phyloP scores from a whole-genome alignment of 2,797 vertebrate genomes.

The Tachyglossus aculeatus region DNA sequence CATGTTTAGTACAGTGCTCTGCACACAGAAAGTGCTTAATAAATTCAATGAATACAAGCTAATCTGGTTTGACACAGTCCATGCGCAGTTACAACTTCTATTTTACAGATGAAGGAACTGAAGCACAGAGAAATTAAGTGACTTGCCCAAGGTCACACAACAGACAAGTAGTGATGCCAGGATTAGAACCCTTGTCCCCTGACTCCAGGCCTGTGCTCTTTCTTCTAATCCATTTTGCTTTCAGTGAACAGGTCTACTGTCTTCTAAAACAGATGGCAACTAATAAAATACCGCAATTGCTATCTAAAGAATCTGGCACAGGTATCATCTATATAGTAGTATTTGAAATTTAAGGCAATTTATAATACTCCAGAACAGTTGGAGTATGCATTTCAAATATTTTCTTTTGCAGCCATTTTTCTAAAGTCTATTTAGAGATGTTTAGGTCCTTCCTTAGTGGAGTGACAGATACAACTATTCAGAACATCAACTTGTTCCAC shows the following conservation, averaged over 20 bases:
- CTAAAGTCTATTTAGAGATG: conserved; percentile 12
- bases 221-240: too few species aligned
- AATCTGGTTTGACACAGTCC: too few species aligned
- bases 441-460: conserved; percentile 51
- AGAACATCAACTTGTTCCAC: conserved; percentile 3
- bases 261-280: background rate
- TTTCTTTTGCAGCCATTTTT: conserved; percentile 28
- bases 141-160: background rate
- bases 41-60: too few species aligned
- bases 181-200: background rate
- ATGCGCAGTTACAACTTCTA: background rate
- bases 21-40: background rate
- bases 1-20: too few species aligned
- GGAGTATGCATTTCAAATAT: background rate
- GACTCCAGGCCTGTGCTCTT: background rate
- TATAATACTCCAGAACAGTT: background rate
- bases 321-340: background rate
- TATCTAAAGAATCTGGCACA: background rate
- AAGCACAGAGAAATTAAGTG: background rate
- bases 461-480: conserved; percentile 46
- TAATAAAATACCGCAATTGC: background rate
- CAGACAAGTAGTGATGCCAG: background rate
- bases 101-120: background rate
- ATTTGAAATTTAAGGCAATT: conserved; percentile 36
- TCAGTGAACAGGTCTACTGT: background rate